These are phyloP conservation scores for Melipona bicolor DNA, from an alignment of 2,888 invertebrate genomes.

Conservation along the genomic window DNA sequence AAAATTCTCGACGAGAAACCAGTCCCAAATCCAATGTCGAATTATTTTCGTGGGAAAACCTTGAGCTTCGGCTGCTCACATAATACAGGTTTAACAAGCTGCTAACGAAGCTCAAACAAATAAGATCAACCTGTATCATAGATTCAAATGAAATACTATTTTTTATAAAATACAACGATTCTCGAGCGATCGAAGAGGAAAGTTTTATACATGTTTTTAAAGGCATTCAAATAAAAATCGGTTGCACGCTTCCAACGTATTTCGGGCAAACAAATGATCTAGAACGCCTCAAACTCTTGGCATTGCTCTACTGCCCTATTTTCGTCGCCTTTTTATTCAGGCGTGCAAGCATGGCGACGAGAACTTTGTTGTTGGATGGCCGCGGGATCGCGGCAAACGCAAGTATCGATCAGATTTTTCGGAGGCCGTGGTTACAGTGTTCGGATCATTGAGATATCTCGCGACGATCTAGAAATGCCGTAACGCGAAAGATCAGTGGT, in stretches of 20 bases:
- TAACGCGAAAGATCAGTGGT: slow-evolving; percentile 61
- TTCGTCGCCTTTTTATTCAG: slow-evolving; percentile 67
- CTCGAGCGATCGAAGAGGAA: neutral
- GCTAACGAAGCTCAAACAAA: neutral
- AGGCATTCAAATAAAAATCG: slow-evolving; percentile 54
- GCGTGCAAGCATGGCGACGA: slow-evolving; percentile 2
- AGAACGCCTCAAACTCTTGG: slow-evolving; percentile 68
- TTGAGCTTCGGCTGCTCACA: neutral
- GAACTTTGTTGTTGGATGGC: slow-evolving; percentile 23
- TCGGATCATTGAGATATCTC: slow-evolving; percentile 57
- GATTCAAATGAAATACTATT: neutral
- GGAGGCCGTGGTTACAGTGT: slow-evolving; percentile 27
- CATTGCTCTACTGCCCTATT: slow-evolving; percentile 75
- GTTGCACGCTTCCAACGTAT: slow-evolving; percentile 55
- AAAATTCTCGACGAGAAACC: neutral
- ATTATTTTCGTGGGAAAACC: neutral
- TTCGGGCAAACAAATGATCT: slow-evolving; percentile 70
- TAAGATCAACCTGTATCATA: neutral
- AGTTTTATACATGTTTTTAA: neutral
- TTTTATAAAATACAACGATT: neutral
- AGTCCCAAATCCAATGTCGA: neutral
- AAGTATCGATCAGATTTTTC: slow-evolving; percentile 50
- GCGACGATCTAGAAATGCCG: slow-evolving; percentile 74
- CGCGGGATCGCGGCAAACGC: slow-evolving; percentile 29
- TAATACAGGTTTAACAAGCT: neutral